A percentile compares a stretch with the other conserved stretches of the same genome.
Conservation (phyloP, 1,140 invertebrate genomes). For the Hycleus phaleratus region DNA sequence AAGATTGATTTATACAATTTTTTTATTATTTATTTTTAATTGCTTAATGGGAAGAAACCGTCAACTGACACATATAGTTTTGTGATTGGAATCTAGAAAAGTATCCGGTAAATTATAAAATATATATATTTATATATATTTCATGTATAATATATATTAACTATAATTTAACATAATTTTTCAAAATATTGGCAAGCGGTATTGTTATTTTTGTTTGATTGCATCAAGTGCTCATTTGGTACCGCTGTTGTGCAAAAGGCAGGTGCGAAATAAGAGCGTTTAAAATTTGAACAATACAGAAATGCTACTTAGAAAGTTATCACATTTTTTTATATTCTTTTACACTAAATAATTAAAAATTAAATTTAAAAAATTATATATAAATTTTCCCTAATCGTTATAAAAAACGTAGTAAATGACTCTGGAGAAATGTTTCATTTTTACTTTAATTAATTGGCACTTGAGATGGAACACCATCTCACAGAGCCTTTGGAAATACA, state of each 20-base stretch:
- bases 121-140: constrained; percentile 21
- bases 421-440: constrained; percentile 16
- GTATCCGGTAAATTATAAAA: constrained; percentile 29
- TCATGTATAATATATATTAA: constrained; percentile 21
- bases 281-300: constrained; percentile 11
- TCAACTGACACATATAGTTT: constrained; percentile 30
- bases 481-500: constrained; percentile 3
- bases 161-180: constrained; percentile 27
- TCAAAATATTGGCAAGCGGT: constrained; percentile 27
- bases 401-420: not conserved
- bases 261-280: constrained; percentile 26
- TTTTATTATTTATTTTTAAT: constrained; percentile 26
- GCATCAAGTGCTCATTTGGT: constrained; percentile 19
- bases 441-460: not conserved
- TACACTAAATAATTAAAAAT: constrained; percentile 15
- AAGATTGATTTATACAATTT: constrained; percentile 29
- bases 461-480: constrained; percentile 9
- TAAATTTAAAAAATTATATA: not conserved
- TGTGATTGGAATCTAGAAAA: constrained; percentile 32
- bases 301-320: constrained; percentile 18
- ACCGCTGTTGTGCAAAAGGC: constrained; percentile 27
- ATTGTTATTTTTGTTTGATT: constrained; percentile 10
- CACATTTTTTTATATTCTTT: constrained; percentile 19
- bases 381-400: not conserved
- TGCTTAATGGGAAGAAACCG: constrained; percentile 30